Evolutionary conservation across 2,888 invertebrate species (phyloP), one percentile per base, ranked within the genome.

Genomic region (Caenorhabditis sinica): DNA sequence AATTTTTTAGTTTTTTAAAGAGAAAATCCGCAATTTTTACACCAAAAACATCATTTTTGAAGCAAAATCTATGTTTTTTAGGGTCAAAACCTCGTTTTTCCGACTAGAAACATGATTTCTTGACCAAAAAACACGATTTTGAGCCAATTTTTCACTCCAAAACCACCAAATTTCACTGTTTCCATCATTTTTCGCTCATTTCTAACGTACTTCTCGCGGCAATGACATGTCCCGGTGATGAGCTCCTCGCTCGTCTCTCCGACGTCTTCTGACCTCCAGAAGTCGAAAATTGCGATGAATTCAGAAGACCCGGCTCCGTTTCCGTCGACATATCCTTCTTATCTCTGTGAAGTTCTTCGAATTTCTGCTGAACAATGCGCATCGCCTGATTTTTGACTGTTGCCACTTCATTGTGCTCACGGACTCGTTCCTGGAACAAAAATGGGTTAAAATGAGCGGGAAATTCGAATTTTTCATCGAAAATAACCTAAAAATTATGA

Each of bases 391-490:
- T 88, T 77, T 92, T 92, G n/a, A 90, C 89, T 23, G 82, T 81
- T 1, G 91, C 92, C 49, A 92, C 91, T 82, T 91, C 91, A 36
- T 89, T 89, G 66, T 92, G 90, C 61, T 90, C 91, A 30, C 89
- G 88, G 65, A 87, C 89, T 77, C 87, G 76, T 68, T 92, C 92
- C 87, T 91, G 66, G 61, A 77, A 49, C n/a, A 60, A 63, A 25
- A 43, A 25, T 40, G 60, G 20, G 23, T 8, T 8, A 25, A 6
- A 23, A 23, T 53, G 11, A 56, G 25, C 17, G 1, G 13, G 15
- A 28, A 15, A 28, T 28, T 25, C 1, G 28, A 15, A 28, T 28
- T 56, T 56, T 2, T 49, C 1, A 20, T n/a, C n/a, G n/a, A n/a
- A n/a, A n/a, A n/a, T n/a, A 15, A 1, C 11, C 0, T 28, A 5